Evolutionary conservation across 2,797 vertebrate species (phyloP).

Genomic region (Coranthus polyacanthus): DNA sequence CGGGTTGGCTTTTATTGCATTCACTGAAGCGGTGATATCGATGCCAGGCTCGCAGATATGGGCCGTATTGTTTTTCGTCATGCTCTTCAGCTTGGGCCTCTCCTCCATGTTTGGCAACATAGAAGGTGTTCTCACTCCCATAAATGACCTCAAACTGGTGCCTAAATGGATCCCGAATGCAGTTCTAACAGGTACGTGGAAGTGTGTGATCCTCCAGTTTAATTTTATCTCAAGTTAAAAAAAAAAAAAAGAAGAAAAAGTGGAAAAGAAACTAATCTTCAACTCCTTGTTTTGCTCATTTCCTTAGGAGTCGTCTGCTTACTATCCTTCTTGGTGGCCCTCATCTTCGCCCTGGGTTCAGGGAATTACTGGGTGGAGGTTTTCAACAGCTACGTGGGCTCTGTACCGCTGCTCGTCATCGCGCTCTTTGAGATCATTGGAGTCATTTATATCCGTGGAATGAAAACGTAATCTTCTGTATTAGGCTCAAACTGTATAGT

Average conservation of each 20-base stretch:
- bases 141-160: slow-evolving; percentile 85
- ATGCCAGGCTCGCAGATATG: slow-evolving; percentile 93
- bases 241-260: no score
- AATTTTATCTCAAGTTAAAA: background rate
- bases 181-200: slow-evolving; percentile 85
- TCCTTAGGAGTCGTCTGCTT: slow-evolving; percentile 84
- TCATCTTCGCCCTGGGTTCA: slow-evolving; percentile 89
- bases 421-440: slow-evolving; percentile 89
- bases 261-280: no score
- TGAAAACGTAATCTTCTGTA: slow-evolving; percentile 83
- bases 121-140: slow-evolving; percentile 88
- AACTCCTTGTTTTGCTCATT: background rate
- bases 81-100: slow-evolving; percentile 92
- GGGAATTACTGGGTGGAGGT: slow-evolving; percentile 96
- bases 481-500: background rate
- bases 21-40: slow-evolving; percentile 90
- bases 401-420: slow-evolving; percentile 88
- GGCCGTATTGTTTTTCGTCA: slow-evolving; percentile 92
- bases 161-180: slow-evolving; percentile 86
- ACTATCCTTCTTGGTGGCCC: slow-evolving; percentile 79
- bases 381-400: slow-evolving; percentile 89
- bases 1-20: slow-evolving; percentile 92
- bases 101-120: slow-evolving; percentile 95
- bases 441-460: slow-evolving; percentile 86
- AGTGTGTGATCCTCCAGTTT: no score